Percentiles rank a stretch among this genome's conserved stretches.
phyloP scores from a whole-genome alignment of 1,140 invertebrate genomes.

The Vollenhovia emeryi region DNA sequence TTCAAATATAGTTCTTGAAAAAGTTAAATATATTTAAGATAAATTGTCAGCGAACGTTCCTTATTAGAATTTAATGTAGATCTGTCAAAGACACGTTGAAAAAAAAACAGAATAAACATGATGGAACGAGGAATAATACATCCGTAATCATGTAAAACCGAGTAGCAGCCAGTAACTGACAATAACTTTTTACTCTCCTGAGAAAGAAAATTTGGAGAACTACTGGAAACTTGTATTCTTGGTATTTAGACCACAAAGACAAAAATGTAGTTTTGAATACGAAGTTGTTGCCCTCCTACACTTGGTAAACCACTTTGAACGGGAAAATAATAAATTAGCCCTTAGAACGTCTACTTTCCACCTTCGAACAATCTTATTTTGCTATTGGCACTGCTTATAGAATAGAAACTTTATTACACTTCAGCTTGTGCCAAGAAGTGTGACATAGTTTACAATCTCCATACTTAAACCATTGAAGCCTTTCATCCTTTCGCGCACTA shows the following conservation, averaged over 20 bases:
- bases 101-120: neutral
- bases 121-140: too few species aligned
- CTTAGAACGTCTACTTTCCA: neutral
- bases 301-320: neutral
- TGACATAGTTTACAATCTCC: too few species aligned
- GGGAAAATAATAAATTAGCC: neutral
- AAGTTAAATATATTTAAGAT: neutral
- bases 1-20: neutral
- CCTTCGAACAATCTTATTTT: neutral
- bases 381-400: neutral
- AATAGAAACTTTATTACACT: too few species aligned
- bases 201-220: neutral
- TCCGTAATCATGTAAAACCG: too few species aligned
- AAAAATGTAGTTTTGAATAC: neutral
- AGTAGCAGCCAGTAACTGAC: neutral
- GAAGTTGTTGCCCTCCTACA: neutral
- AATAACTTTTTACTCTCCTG: neutral
- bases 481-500: too few species aligned
- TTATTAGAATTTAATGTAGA: neutral
- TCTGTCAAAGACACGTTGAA: neutral
- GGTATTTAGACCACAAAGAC: neutral
- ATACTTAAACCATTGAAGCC: too few species aligned
- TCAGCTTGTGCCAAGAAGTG: too few species aligned
- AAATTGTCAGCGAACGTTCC: neutral
- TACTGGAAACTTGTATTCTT: neutral